Percentiles rank a stretch among this genome's conserved stretches.
These are phyloP conservation scores for Todiramphus chloris DNA, from an alignment of 2,113 vertebrate genomes.

Conservation along the genomic window DNA sequence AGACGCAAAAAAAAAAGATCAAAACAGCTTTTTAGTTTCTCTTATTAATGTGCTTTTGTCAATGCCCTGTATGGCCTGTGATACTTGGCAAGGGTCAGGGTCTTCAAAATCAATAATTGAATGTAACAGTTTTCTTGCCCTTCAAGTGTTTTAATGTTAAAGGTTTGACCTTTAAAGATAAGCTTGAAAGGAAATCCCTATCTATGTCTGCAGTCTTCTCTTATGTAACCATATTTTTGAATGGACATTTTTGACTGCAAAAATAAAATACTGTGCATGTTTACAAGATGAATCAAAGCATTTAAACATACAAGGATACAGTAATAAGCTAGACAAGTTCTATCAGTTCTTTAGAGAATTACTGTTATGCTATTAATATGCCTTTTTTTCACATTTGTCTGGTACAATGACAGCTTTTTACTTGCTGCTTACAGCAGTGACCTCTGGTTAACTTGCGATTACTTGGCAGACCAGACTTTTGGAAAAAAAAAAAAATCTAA, in stretches of 20 bases:
- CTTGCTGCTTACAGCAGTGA: not conserved
- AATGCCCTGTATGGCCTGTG: not conserved
- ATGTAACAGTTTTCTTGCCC: constrained; percentile 15
- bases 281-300: not conserved
- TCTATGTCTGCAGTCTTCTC: not conserved
- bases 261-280: not conserved
- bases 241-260: not conserved
- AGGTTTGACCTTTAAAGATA: constrained; percentile 50
- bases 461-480: not conserved
- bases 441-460: not conserved
- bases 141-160: constrained; percentile 24
- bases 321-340: not conserved
- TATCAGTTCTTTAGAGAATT: not conserved
- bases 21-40: not conserved
- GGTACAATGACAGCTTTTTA: not conserved
- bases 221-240: not conserved
- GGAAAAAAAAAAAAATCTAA: not conserved
- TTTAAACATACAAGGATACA: not conserved
- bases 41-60: not conserved
- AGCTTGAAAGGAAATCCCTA: constrained; percentile 11
- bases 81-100: not conserved
- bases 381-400: not conserved
- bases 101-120: constrained; percentile 40
- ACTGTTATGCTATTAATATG: not conserved
- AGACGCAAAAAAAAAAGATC: not conserved